phyloP scores from a whole-genome alignment of 2,888 invertebrate species.

The Isotomurus palustris region DNA sequence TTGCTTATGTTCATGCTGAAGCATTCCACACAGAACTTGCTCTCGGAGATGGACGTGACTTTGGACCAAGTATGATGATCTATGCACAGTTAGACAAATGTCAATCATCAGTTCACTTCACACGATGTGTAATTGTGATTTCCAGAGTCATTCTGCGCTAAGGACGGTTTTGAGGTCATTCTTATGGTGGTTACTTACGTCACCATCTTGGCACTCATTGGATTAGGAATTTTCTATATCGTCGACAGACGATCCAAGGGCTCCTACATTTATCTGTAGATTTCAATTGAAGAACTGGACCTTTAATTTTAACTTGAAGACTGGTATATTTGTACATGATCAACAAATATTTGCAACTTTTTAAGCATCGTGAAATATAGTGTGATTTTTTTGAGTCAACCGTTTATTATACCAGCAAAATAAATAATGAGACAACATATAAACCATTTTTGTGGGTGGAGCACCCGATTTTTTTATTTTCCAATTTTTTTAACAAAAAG shows the following conservation, averaged over 20 bases:
- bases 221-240: constrained; percentile 1
- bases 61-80: constrained; percentile 4
- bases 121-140: background rate
- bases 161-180: constrained; percentile 4
- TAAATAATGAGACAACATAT: too few species aligned
- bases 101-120: background rate
- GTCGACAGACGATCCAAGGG: constrained; percentile 4
- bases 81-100: background rate
- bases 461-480: too few species aligned
- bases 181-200: constrained; percentile 7
- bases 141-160: constrained; percentile 5
- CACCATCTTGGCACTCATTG: background rate
- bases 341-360: too few species aligned
- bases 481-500: too few species aligned
- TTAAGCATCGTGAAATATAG: too few species aligned
- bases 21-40: constrained; percentile 5
- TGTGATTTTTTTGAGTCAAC: too few species aligned
- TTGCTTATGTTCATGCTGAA: constrained; percentile 5
- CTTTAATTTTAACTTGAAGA: too few species aligned
- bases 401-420: too few species aligned
- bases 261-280: constrained; percentile 1
- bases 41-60: constrained; percentile 5
- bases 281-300: too few species aligned
- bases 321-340: too few species aligned
- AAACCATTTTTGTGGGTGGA: too few species aligned